phyloP scores from a whole-genome alignment of 1,140 invertebrate genomes.

The Cylas formicarius region DNA sequence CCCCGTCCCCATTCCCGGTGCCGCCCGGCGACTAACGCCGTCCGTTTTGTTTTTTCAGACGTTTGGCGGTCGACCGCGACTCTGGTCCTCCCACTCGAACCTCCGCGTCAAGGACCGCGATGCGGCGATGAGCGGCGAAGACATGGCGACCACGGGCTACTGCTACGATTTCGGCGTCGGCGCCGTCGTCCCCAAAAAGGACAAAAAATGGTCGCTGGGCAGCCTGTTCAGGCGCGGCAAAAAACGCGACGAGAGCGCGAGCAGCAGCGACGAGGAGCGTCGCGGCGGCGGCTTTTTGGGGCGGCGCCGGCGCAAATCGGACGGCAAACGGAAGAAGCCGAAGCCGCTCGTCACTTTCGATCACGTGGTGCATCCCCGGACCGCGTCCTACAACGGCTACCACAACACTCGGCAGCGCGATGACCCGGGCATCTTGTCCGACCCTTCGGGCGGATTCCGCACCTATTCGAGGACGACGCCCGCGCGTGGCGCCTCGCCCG shows the following conservation, averaged over 20 bases:
- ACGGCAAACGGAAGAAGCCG: constrained; percentile 39
- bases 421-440: constrained; percentile 41
- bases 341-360: constrained; percentile 32
- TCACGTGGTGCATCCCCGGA: constrained; percentile 32
- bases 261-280: constrained; percentile 57
- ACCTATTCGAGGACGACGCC: constrained; percentile 40
- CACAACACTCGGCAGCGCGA: constrained; percentile 39
- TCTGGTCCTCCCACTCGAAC: constrained; percentile 38
- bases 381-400: constrained; percentile 18
- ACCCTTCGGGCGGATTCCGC: constrained; percentile 41
- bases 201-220: constrained; percentile 68
- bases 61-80: constrained; percentile 33
- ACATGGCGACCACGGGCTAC: constrained; percentile 28
- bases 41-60: constrained; percentile 34
- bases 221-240: constrained; percentile 62
- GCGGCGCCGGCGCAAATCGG: constrained; percentile 45
- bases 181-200: constrained; percentile 42
- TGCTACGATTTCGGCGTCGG: constrained; percentile 38
- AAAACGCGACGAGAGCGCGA: constrained; percentile 53
- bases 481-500: constrained; percentile 7
- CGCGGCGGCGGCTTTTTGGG: constrained; percentile 43
- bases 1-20: no score
- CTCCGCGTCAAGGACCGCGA: constrained; percentile 30
- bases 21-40: no score
- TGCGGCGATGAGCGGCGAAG: constrained; percentile 34